Evolutionary conservation across 1,140 invertebrate genomes (phyloP).

Genomic region (Elymnias hypermnestra): DNA sequence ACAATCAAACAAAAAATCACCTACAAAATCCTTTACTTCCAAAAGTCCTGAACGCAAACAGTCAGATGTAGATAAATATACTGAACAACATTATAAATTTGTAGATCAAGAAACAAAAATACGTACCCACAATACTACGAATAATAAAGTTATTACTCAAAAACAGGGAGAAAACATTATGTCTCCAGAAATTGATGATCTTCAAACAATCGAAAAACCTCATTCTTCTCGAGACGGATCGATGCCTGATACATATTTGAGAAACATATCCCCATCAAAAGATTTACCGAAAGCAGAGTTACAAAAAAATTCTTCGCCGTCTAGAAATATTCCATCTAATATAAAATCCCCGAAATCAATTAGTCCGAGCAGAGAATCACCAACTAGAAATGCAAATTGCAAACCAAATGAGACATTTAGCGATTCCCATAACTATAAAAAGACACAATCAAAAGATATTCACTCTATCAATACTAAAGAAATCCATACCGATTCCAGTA

Average conservation of each 20-base stretch:
- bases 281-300: not conserved
- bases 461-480: too few relatives aligned
- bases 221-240: too few relatives aligned
- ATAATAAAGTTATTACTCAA: conserved; percentile 11
- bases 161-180: conserved; percentile 1
- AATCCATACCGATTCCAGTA: not conserved
- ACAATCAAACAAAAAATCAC: conserved; percentile 16
- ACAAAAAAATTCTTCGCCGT: conserved; percentile 2
- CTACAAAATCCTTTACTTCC: conserved; percentile 10
- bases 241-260: conserved; percentile 18
- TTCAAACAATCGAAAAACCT: not conserved
- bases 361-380: not conserved
- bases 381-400: not conserved
- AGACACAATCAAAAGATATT: not conserved
- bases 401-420: not conserved
- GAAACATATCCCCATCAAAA: conserved; percentile 20
- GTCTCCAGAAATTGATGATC: not conserved
- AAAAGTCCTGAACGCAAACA: conserved; percentile 21
- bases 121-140: conserved; percentile 30
- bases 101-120: conserved; percentile 63
- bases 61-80: conserved; percentile 23
- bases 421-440: not conserved
- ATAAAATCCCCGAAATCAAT: not conserved
- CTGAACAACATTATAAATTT: conserved; percentile 51
- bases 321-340: too few relatives aligned